These are phyloP conservation scores for Ecdyonurus torrentis DNA, from an alignment of 2,888 invertebrate genomes.

Conservation along the genomic window DNA sequence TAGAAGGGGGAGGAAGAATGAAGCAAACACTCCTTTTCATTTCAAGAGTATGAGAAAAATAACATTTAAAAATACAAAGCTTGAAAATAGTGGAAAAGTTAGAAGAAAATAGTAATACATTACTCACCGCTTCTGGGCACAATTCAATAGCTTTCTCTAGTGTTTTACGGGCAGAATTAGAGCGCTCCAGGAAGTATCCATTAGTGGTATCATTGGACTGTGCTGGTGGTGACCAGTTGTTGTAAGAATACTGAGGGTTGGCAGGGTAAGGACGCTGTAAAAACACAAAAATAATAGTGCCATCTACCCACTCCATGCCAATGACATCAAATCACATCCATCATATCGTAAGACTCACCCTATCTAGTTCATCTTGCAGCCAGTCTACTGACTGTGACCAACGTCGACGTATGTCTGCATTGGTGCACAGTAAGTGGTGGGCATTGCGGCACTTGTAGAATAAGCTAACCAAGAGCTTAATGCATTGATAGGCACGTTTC, in stretches of 20 bases:
- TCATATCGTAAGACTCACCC: constrained; percentile 34
- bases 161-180: constrained; percentile 82
- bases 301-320: neutral
- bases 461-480: constrained; percentile 83
- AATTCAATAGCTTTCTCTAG: constrained; percentile 62
- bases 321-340: neutral
- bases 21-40: neutral
- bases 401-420: constrained; percentile 62
- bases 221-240: constrained; percentile 83
- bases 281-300: neutral
- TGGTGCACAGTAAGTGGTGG: constrained; percentile 58
- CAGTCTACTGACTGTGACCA: constrained; percentile 84
- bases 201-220: constrained; percentile 91
- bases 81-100: too few relatives aligned
- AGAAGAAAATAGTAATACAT: too few relatives aligned
- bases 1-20: neutral
- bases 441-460: constrained; percentile 74
- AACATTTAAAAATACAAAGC: neutral
- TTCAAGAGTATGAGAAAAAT: neutral
- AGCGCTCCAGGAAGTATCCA: constrained; percentile 85
- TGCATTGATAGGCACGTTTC: constrained; percentile 92
- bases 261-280: constrained; percentile 33
- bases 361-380: constrained; percentile 88
- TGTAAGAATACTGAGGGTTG: constrained; percentile 63
- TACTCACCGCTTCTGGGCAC: constrained; percentile 46